phyloP scores from a whole-genome alignment of 1,140 invertebrate species.

The Drosophila kepulauana region DNA sequence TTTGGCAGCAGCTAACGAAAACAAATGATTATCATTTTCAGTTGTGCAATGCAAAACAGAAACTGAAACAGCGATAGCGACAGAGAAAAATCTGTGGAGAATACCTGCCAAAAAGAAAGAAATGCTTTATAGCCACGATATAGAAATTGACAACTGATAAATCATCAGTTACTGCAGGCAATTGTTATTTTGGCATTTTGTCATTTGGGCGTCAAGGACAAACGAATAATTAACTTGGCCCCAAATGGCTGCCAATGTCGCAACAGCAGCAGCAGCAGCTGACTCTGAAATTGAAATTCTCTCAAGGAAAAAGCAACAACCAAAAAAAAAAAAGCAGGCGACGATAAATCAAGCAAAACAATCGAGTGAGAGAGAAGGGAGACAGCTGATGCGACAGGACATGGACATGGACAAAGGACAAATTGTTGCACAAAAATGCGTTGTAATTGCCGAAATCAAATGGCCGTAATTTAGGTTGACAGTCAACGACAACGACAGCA shows the following conservation, averaged over 20 bases:
- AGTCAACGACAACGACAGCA: conserved; percentile 40
- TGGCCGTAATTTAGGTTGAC: conserved; percentile 79
- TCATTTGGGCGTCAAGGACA: conserved; percentile 54
- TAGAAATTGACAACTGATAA: conserved; percentile 29
- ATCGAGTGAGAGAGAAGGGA: background rate
- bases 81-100: background rate
- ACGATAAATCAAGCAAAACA: conserved; percentile 52
- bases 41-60: conserved; percentile 50
- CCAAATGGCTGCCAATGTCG: conserved; percentile 61
- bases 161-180: conserved; percentile 65
- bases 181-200: conserved; percentile 38
- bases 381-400: background rate
- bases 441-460: conserved; percentile 82
- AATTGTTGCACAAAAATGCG: conserved; percentile 82
- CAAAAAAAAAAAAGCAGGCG: background rate
- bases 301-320: background rate
- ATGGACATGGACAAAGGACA: conserved; percentile 34
- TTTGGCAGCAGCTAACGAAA: conserved; percentile 63
- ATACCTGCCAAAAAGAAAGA: conserved; percentile 7
- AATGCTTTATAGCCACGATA: background rate
- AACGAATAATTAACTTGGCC: conserved; percentile 73
- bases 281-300: conserved; percentile 73
- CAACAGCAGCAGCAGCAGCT: conserved; percentile 16
- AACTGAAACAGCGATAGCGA: background rate
- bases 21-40: conserved; percentile 78